phyloP scores from a whole-genome alignment of 2,888 invertebrate species.

The Tribolium freemani region DNA sequence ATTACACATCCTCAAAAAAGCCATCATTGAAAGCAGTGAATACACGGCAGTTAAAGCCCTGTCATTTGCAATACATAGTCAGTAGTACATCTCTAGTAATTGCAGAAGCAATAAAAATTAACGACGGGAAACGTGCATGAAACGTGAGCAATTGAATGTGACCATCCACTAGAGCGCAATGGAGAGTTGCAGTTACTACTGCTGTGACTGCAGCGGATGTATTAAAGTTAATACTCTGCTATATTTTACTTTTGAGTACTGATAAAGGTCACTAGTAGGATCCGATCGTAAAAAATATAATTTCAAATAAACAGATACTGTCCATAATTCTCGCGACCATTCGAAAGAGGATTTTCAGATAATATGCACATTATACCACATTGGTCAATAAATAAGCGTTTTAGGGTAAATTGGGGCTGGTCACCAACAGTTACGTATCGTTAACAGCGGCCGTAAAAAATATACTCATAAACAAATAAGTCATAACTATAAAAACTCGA shows the following conservation, averaged over 20 bases:
- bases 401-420: slow-evolving; percentile 44
- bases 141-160: slow-evolving; percentile 67
- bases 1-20: background rate
- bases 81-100: slow-evolving; percentile 61
- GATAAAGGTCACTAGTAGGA: slow-evolving; percentile 49
- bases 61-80: slow-evolving; percentile 55
- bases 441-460: slow-evolving; percentile 45
- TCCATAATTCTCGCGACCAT: slow-evolving; percentile 33
- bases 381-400: slow-evolving; percentile 45
- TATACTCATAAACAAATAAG: slow-evolving; percentile 47
- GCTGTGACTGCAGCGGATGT: slow-evolving; percentile 54
- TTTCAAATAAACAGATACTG: slow-evolving; percentile 6
- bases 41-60: slow-evolving; percentile 48
- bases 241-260: slow-evolving; percentile 55
- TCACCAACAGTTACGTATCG: slow-evolving; percentile 43
- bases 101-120: slow-evolving; percentile 67
- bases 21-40: slow-evolving; percentile 1
- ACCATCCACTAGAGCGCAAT: slow-evolving; percentile 61
- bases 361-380: slow-evolving; percentile 44
- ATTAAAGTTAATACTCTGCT: slow-evolving; percentile 60
- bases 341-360: slow-evolving; percentile 41
- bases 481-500: slow-evolving; percentile 44
- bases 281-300: slow-evolving; percentile 18
- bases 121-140: slow-evolving; percentile 67
- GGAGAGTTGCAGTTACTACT: slow-evolving; percentile 50